These are phyloP conservation scores for Diorhabda sublineata DNA, from an alignment of 1,140 invertebrate species.

Conservation along the genomic window DNA sequence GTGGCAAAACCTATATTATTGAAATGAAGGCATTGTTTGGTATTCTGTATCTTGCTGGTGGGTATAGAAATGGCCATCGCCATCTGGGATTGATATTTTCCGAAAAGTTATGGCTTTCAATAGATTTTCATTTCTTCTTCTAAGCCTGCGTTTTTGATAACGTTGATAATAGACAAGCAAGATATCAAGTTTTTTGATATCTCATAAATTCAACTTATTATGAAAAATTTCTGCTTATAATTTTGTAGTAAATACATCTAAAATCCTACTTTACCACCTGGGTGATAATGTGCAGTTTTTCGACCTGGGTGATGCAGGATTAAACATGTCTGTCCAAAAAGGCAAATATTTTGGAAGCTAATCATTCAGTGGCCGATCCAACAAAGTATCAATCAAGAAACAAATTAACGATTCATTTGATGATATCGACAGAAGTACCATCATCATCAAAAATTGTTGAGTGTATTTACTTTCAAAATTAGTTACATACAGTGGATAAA, in stretches of 20 bases:
- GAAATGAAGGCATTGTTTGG: background rate
- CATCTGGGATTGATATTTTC: background rate
- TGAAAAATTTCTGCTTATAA: too few relatives aligned
- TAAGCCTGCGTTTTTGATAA: slow-evolving; percentile 12
- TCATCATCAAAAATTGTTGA: too few relatives aligned
- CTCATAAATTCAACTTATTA: background rate
- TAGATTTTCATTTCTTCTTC: background rate
- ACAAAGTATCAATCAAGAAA: too few relatives aligned
- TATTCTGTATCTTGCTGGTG: background rate
- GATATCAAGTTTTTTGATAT: background rate
- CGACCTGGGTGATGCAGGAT: too few relatives aligned
- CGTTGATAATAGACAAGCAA: slow-evolving; percentile 13
- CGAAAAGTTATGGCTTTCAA: background rate
- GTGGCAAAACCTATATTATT: background rate
- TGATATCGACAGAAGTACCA: too few relatives aligned
- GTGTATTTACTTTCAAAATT: too few relatives aligned
- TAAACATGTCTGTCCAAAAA: too few relatives aligned
- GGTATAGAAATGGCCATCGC: background rate
- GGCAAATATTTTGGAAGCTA: too few relatives aligned
- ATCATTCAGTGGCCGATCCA: too few relatives aligned
- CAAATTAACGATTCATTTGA: too few relatives aligned
- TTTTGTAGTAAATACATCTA: background rate
- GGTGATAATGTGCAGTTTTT: too few relatives aligned
- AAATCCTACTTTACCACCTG: background rate
- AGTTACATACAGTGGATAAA: too few relatives aligned